Base-by-base conservation (phyloP, 2,888 invertebrate species). In the Monopis laevigella region DNA sequence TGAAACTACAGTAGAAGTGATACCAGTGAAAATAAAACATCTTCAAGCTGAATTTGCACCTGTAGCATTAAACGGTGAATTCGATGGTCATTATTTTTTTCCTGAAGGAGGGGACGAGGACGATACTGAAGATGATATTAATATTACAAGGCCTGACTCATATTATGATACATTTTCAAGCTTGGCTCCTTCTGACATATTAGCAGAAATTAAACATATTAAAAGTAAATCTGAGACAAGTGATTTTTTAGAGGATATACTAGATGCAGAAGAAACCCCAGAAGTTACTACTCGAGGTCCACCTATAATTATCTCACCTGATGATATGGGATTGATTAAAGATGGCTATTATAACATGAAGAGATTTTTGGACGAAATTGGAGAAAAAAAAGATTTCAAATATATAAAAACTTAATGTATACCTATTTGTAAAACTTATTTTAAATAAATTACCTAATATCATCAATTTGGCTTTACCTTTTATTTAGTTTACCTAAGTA, bases 61-160 rank as follows among this genome's bases (percentile, higher is more conserved):
- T 58, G 45, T 65, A 2, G 61, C 57, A 46, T 46, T 49, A 39
- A 75, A 74, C 49, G 47, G 53, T 17, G 69, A 75, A 38, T 71
- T 71, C 43, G 69, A 73, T 18, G 78, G 78, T 2, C 75, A 78
- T 52, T 77, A 69, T 42, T 80, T 80, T 51, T 77, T 78, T 43
- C 78, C 78, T 38, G 77, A 77, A 58, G 74, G 74, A 35, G 40
- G 28, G 12, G 55, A 48, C 7, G 51, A 55, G n/a, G 57, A 52
- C 24, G 21, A 36, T 12, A 3, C 5, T 6, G 36, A 41, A 28
- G 65, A 62, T 19, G 59, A 61, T 32, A 47, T 41, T 24, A 56
- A 45, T 14, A 53, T 46, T 18, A 67, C 66, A 51, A 53, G 53
- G 2, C 64, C 62, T 32, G 72, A 75, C 42, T 42, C 51, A 6